Evolutionary conservation across 2,888 invertebrate genomes (phyloP).

Genomic region (Lissonota sp.): DNA sequence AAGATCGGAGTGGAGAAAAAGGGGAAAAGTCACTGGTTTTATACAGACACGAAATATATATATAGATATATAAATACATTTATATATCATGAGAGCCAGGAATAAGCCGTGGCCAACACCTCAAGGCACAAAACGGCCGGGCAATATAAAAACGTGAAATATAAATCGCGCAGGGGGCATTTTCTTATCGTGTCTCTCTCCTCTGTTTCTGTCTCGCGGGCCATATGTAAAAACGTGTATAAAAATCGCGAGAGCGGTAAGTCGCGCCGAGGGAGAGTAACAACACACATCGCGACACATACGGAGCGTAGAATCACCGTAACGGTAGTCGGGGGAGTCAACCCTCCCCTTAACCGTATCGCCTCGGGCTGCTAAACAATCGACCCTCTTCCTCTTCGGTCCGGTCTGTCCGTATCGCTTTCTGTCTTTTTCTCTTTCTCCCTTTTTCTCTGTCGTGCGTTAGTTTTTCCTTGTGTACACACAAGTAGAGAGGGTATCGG

Average conservation of each 20-base stretch:
- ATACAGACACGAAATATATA: neutral
- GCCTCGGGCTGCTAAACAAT: conserved; percentile 59
- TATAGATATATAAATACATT: conserved; percentile 5
- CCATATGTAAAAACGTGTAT: conserved; percentile 81
- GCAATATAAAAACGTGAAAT: conserved; percentile 81
- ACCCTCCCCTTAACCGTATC: conserved; percentile 34
- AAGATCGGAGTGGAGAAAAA: conserved; percentile 37
- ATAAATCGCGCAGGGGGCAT: conserved; percentile 74
- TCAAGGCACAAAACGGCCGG: conserved; percentile 78
- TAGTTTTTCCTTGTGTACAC: conserved; percentile 1
- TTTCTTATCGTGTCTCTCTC: conserved; percentile 78
- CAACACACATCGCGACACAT: conserved; percentile 38
- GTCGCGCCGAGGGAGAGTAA: conserved; percentile 74
- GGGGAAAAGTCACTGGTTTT: conserved; percentile 28
- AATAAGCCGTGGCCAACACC: conserved; percentile 78
- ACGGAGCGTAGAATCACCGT: neutral
- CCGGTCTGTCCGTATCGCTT: conserved; percentile 45
- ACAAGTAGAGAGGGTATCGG: conserved; percentile 48
- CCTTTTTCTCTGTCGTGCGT: neutral
- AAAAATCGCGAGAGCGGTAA: conserved; percentile 76
- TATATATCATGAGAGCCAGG: conserved; percentile 44
- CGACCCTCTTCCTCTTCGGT: conserved; percentile 32
- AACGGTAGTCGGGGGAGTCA: conserved; percentile 32
- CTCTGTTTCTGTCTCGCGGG: conserved; percentile 52
- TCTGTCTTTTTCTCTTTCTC: conserved; percentile 20